Conservation (phyloP, 2,113 vertebrate species). For the Hemiscyllium ocellatum region DNA sequence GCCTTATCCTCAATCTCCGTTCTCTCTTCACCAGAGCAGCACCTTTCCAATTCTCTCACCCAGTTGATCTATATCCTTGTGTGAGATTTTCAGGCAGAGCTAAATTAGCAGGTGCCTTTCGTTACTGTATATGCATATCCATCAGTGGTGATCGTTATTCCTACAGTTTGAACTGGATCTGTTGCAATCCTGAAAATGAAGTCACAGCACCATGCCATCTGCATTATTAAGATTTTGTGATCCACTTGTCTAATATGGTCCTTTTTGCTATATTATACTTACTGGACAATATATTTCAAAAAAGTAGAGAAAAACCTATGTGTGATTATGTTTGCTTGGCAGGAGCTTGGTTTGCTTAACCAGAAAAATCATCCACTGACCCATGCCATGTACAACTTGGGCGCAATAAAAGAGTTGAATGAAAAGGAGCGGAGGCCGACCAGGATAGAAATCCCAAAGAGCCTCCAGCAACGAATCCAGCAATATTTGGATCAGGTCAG, state of each 20-base stretch:
- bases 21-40: neutral
- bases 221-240: neutral
- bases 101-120: neutral
- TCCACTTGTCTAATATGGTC: neutral
- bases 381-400: slow-evolving; percentile 80
- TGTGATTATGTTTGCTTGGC: slow-evolving; percentile 18
- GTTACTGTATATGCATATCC: neutral
- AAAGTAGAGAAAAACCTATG: neutral
- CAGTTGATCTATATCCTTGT: neutral
- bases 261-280: neutral
- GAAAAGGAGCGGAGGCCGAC: slow-evolving; percentile 71
- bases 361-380: slow-evolving; percentile 80
- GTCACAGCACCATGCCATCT: no score
- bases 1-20: neutral
- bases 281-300: neutral
- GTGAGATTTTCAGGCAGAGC: neutral
- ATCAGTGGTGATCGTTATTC: neutral
- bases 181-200: neutral
- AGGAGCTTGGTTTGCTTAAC: slow-evolving; percentile 83
- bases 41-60: neutral
- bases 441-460: slow-evolving; percentile 66
- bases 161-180: neutral
- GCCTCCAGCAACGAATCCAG: slow-evolving; percentile 67
- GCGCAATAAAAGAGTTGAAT: slow-evolving; percentile 66
- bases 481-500: slow-evolving; percentile 74